Evolutionary conservation across 1,140 invertebrate genomes (phyloP).

Genomic region (Lepidurus couesii): DNA sequence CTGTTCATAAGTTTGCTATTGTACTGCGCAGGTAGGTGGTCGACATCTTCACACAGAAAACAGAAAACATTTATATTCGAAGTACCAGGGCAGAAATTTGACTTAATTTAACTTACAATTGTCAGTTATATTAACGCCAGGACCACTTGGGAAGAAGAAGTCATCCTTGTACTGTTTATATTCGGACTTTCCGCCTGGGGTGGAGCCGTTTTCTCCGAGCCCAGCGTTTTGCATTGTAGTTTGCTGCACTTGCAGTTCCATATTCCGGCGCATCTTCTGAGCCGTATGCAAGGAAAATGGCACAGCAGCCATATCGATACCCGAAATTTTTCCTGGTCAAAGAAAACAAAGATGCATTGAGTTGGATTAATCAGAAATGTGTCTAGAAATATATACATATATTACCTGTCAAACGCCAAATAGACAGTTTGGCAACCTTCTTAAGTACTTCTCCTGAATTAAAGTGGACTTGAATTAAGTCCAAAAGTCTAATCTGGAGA

Average conservation of each 20-base stretch:
- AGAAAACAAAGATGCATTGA: not conserved
- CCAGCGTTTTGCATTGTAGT: slow-evolving; percentile 29
- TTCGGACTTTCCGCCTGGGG: slow-evolving; percentile 21
- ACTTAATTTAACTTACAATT: slow-evolving; percentile 24
- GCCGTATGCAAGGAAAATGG: slow-evolving; percentile 39
- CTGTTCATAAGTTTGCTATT: slow-evolving; percentile 82
- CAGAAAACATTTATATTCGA: slow-evolving; percentile 28
- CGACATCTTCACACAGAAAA: slow-evolving; percentile 43
- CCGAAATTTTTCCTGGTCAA: not conserved
- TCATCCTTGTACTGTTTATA: slow-evolving; percentile 24
- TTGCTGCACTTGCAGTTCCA: slow-evolving; percentile 29
- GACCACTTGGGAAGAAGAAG: not conserved
- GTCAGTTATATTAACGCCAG: not conserved
- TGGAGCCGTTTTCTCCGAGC: slow-evolving; percentile 28
- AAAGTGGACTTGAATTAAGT: not conserved
- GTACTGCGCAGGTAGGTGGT: slow-evolving; percentile 62
- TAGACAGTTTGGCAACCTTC: not conserved
- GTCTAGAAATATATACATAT: not conserved
- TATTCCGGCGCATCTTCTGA: slow-evolving; percentile 37
- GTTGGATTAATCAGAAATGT: not conserved
- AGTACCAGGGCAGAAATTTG: not conserved
- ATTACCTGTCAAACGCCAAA: not conserved
- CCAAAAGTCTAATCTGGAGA: not conserved
- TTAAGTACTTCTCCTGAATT: not conserved
- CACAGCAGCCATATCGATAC: slow-evolving; percentile 38